Evolutionary conservation across 2,797 vertebrate species (phyloP).

Genomic region (Poecilia gillii): DNA sequence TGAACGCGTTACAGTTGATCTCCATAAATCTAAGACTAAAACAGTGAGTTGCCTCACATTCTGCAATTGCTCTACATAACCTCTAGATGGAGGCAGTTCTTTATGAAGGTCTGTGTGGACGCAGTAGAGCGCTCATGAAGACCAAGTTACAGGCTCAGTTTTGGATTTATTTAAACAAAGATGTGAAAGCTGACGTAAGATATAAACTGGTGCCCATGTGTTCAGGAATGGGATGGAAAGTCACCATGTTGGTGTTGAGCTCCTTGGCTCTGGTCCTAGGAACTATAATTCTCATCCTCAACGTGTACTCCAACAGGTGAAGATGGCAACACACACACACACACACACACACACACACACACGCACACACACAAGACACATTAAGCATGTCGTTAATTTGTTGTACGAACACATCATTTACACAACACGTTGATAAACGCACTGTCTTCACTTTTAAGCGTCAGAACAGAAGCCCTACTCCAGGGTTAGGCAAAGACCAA

Average conservation of each 20-base stretch:
- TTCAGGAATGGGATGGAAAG: conserved; percentile 88
- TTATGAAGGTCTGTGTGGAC: neutral
- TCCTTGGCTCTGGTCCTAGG: conserved; percentile 87
- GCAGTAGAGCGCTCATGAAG: conserved; percentile 6
- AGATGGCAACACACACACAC: conserved; percentile 27
- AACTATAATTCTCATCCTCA: conserved; percentile 84
- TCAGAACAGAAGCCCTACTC: neutral
- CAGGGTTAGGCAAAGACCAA: no score
- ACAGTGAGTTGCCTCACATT: neutral
- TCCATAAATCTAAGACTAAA: neutral
- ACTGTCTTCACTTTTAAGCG: neutral
- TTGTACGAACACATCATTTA: neutral
- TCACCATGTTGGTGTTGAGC: conserved; percentile 87
- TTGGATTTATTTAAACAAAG: neutral
- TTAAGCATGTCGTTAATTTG: neutral
- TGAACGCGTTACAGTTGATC: neutral
- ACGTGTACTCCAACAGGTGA: conserved; percentile 87
- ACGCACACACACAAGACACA: neutral
- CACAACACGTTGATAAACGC: neutral
- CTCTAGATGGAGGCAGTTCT: conserved; percentile 67
- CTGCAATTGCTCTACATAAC: conserved; percentile 12
- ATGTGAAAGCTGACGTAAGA: neutral
- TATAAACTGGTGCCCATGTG: conserved; percentile 6
- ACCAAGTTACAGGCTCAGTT: conserved; percentile 1
- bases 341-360: no score